These are phyloP conservation scores for Brachionus paranguensis DNA, from an alignment of 1,140 invertebrate species.

Conservation along the genomic window DNA sequence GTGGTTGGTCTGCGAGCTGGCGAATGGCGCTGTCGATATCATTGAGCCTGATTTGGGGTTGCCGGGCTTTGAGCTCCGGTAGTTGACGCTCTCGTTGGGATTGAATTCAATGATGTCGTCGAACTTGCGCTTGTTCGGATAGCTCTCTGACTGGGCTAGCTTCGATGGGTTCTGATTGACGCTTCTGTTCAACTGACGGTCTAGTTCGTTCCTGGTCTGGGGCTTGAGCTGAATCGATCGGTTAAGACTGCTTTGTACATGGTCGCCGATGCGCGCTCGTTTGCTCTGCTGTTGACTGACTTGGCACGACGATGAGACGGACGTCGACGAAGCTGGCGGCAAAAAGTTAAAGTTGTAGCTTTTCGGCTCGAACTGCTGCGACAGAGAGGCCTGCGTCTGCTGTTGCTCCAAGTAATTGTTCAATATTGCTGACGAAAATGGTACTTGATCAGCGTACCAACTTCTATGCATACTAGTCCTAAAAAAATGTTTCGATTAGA, in stretches of 20 bases:
- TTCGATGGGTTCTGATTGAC: neutral
- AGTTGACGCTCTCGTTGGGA: neutral
- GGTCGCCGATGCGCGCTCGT: neutral
- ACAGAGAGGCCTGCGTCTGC: neutral
- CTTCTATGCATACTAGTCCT: conserved; percentile 39
- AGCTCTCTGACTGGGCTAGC: neutral
- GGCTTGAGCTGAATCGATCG: neutral
- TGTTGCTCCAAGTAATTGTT: conserved; percentile 22
- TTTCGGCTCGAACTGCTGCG: neutral
- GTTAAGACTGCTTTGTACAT: neutral
- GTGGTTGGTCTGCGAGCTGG: neutral
- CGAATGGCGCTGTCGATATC: neutral
- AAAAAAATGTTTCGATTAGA: too few species aligned
- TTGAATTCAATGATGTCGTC: conserved; percentile 23
- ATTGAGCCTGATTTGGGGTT: neutral
- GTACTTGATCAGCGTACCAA: conserved; percentile 40
- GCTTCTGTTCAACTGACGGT: neutral
- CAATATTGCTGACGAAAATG: conserved; percentile 31
- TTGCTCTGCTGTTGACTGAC: neutral
- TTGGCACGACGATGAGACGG: neutral
- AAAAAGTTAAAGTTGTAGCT: conserved; percentile 5
- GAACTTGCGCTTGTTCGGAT: neutral
- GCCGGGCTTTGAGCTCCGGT: neutral
- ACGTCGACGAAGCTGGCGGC: neutral
- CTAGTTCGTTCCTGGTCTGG: neutral